These are phyloP conservation scores for Acanthornis magna DNA, from an alignment of 2,797 vertebrate species.

Conservation along the genomic window DNA sequence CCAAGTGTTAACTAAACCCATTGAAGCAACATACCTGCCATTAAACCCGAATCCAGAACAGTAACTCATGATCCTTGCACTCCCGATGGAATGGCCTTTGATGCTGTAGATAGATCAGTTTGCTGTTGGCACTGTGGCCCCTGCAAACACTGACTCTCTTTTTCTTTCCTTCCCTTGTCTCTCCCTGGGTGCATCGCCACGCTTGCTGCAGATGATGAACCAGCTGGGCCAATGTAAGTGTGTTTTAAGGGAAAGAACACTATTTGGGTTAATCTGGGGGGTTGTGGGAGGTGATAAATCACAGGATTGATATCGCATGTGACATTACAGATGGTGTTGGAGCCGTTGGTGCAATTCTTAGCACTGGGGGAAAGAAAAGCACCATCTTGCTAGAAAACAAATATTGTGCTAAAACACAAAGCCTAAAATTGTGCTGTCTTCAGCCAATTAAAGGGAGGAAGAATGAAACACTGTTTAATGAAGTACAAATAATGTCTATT, in stretches of 20 bases:
- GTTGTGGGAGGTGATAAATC: not conserved
- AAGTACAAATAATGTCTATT: fast-evolving
- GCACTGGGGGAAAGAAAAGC: not conserved
- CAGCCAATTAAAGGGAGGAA: not conserved
- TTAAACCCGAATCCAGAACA: constrained; percentile 74
- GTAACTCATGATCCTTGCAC: constrained; percentile 79
- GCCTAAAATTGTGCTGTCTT: not conserved
- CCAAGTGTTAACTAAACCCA: constrained; percentile 79
- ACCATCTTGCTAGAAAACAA: not conserved
- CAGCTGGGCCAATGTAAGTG: constrained; percentile 95
- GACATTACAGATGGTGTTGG: not conserved
- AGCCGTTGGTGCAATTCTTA: not conserved
- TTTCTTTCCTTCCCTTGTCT: constrained; percentile 71
- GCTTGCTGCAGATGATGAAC: constrained; percentile 88
- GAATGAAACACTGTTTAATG: not conserved
- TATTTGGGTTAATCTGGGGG: not conserved
- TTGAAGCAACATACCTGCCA: constrained; percentile 78
- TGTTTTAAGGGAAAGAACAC: not conserved
- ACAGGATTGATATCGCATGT: not conserved
- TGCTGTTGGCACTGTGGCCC: not conserved
- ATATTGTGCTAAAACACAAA: not conserved
- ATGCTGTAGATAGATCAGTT: constrained; percentile 68
- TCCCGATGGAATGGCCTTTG: constrained; percentile 76
- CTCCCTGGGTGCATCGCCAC: constrained; percentile 30
- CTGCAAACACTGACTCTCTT: constrained; percentile 48